Evolutionary conservation across 1,140 invertebrate genomes (phyloP), one percentile per base, ranked within the genome.

Genomic region (Galleria mellonella): DNA sequence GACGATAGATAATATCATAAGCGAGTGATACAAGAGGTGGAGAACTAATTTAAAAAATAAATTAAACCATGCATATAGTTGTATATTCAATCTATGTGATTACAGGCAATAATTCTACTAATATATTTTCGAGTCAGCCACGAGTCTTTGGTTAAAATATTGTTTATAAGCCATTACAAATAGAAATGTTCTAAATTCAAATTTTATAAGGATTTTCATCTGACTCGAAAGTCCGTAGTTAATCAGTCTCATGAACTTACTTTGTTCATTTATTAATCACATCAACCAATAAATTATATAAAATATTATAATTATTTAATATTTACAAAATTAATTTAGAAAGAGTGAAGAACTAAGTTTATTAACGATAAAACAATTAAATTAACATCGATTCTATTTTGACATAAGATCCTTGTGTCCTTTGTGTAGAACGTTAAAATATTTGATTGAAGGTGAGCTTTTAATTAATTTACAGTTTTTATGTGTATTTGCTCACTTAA

Each of bases 251-350:
- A 17, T 17, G 35, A 17, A 17, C 13, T 23, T 6, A 17, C 14
- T 37, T 37, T n/a, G 35, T 17, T 37, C 14, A 37, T 37, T 37
- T n/a, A 9, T 37, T 23, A 23, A 23, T 23, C 2, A 23, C 17
- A 23, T 23, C 14, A 23, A 15, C 13, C 35, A 37, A 37, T 37
- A 37, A 37, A 37, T 35, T 37, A 37, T 23, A 23, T 23, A 23
- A 23, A 9, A 37, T 9, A 37, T 15, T 37, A 15, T 9, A 37
- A 23, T 23, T 3, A 3, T 23, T 17, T 17, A 17, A 10, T 37
- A 37, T 13, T 33, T 33, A 33, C 32, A 37, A 37, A 37, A 37
- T 37, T 37, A 15, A 37, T 37, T 37, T 37, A 37, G 35, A 9
- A 6, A 37, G 17, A 15, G 17, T n/a, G 4, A 15, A 37, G 13